Base-by-base conservation (phyloP, 2,888 invertebrate species). In the Cerastoderma edule region DNA sequence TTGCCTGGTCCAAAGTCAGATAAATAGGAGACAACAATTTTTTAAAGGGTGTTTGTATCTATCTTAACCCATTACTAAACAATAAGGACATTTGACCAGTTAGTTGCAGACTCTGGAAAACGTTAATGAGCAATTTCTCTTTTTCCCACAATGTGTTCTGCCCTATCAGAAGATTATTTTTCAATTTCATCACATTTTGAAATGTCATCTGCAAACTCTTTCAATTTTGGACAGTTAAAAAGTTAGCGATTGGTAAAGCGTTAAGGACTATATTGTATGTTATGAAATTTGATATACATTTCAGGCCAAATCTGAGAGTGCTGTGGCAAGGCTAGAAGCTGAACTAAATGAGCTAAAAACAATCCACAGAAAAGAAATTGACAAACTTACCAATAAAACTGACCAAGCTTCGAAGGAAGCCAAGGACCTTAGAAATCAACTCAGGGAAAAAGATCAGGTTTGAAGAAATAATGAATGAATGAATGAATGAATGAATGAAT, bases 301-400 rank as follows among this genome's bases (percentile, higher is more conserved):
- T 19, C 63, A 90, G 89, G 88, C 89, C 39, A 90, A 90, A 73
- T 87, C 88, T 53, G 88, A 89, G 66, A 88, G 87, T 71, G 86
- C 84, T 6, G 86, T 89, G 56, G 78, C 85, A 4, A 80, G 87
- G 6, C 75, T 89, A 48, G 88, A 89, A 63, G 80, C 85, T 19
- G 89, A 90, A 44, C 60, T 87, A 57, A 86, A 87, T 63, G 89
- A 90, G 19, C 66, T 87, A 57, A 88, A 87, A 75, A 80, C 78
- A 1, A 82, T 80, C 24, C 87, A 88, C 67, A 81, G 83, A 54
- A 87, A 86, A 39, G 89, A 89, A 48, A 48, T 87, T 16, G 86
- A 88, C 50, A 83, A 71, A 30, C 72, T 88, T 28, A 83, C 75
- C 13, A 83, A 83, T 35, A 85, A 86, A 65, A 54, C 85, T 27